A percentile compares a stretch with the other conserved stretches of the same genome.
Evolutionary conservation across 2,113 vertebrate genomes (phyloP).

Genomic region (Phaethon lepturus): DNA sequence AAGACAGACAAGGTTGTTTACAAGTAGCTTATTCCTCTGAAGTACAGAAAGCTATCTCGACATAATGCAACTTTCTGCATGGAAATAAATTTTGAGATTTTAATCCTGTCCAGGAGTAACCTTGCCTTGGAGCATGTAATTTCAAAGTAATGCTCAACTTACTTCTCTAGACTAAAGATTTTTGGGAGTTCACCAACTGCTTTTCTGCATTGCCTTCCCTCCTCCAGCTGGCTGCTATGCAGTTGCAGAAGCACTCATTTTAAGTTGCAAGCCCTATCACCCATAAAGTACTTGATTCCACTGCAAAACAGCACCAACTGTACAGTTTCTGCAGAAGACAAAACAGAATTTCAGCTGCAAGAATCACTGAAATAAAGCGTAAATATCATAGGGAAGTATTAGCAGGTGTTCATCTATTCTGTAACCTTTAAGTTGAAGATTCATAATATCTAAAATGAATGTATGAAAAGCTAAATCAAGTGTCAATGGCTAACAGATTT

Average conservation of each 20-base stretch:
- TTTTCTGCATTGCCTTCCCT: not conserved
- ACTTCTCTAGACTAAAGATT: not conserved
- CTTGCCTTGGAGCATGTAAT: not conserved
- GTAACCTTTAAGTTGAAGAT: not conserved
- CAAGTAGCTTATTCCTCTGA: not conserved
- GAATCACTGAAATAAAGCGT: not conserved
- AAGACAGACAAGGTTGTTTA: not conserved
- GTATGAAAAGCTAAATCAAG: not conserved
- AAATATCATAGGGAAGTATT: not conserved
- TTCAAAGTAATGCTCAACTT: not conserved
- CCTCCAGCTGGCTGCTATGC: not conserved
- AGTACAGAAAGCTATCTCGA: not conserved
- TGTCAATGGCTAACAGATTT: not conserved
- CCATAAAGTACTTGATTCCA: conserved; percentile 26
- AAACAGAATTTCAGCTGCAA: not conserved
- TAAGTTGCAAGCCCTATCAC: not conserved
- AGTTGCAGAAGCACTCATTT: conserved; percentile 2
- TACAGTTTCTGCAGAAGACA: not conserved
- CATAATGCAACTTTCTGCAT: not conserved
- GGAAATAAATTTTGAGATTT: not conserved
- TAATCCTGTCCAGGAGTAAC: not conserved
- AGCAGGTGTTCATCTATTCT: not conserved
- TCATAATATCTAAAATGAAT: not conserved
- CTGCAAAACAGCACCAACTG: not conserved
- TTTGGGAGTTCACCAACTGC: not conserved